Base-by-base conservation (phyloP, 35 echinoderm and acorn worm genomes). In the Nesometra sesokonis region DNA sequence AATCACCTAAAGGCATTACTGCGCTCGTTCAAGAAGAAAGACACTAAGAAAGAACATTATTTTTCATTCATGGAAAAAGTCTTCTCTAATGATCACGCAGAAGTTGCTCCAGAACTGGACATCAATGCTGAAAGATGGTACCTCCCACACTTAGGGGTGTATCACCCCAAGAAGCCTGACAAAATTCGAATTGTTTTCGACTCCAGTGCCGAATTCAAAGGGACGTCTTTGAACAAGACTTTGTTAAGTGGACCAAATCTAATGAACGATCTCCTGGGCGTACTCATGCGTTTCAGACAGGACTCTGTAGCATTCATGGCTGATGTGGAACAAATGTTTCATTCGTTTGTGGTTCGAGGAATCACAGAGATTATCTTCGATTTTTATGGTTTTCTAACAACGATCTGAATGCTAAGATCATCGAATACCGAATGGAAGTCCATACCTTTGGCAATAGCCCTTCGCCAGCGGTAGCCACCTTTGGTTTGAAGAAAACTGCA, bases 381-480 rank as follows among this genome's bases (percentile, higher is more conserved):
- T 90, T 90, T 67, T 33, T 93, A 34, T 93, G 91, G 91, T 86
- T 30, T 33, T n/a, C 79, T n/a, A 77, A 89, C 38, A 82, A 86
- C 47, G 67, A 93, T 79, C 32, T 31, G 17, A 29, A 27, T 15
- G 80, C 87, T 33, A 33, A 83, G 0, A 11, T 91, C 0, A 78
- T 34, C 57, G 85, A 90, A 32, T 94, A 91, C 29, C 46, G 82
- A 8, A 94, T 91, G 93, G 88, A 81, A 3, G 85, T 87, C 0
- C 93, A 94, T 33, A 4, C 91, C 5, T 94, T 94, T 82, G 89
- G 93, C 0, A 85, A 89, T 34, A 84, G 23, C 21, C 78, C 88
- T 23, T 93, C 92, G 29, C 88, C 92, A 83, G 81, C 84, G 9
- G 84, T 89, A 0, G 88, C 88, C 0, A 86, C 33, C 4, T 89